A percentile compares a stretch with the other conserved stretches of the same genome.
phyloP scores from a whole-genome alignment of 2,113 vertebrate genomes.

The Phyllostomus discolor region DNA sequence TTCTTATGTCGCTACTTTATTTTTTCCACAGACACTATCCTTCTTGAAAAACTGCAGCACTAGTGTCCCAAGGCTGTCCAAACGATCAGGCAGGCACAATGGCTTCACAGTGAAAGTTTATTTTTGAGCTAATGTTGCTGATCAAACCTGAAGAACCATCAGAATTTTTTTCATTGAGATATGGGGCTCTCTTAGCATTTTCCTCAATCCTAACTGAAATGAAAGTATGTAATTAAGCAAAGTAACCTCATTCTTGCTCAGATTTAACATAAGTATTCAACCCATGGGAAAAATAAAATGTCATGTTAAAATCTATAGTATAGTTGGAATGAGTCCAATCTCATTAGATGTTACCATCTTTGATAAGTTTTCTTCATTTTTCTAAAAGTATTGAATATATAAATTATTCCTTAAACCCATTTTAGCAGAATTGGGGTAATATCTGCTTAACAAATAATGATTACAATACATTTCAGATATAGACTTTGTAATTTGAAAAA shows the following conservation, averaged over 20 bases:
- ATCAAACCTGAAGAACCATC: neutral
- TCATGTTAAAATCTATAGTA: neutral
- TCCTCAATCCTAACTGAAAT: neutral
- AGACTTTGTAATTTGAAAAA: neutral
- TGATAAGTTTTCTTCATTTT: slow-evolving; percentile 48
- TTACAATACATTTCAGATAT: neutral
- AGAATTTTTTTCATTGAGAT: neutral
- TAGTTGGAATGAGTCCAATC: neutral
- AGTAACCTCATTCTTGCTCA: neutral
- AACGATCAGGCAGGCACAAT: neutral
- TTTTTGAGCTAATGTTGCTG: neutral
- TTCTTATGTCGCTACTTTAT: neutral
- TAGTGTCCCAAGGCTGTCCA: neutral
- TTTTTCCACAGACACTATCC: neutral
- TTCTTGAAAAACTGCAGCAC: neutral
- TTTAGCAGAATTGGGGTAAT: slow-evolving; percentile 39
- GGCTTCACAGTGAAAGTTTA: neutral
- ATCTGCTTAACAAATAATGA: slow-evolving; percentile 28
- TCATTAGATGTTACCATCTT: slow-evolving; percentile 18
- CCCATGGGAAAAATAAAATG: neutral
- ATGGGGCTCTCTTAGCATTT: neutral
- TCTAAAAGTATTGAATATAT: slow-evolving; percentile 46
- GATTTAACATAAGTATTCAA: neutral
- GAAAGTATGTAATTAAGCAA: neutral
- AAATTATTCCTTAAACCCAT: slow-evolving; percentile 14